Base-by-base conservation (phyloP, 2,888 invertebrate genomes). In the Athalia cordata region DNA sequence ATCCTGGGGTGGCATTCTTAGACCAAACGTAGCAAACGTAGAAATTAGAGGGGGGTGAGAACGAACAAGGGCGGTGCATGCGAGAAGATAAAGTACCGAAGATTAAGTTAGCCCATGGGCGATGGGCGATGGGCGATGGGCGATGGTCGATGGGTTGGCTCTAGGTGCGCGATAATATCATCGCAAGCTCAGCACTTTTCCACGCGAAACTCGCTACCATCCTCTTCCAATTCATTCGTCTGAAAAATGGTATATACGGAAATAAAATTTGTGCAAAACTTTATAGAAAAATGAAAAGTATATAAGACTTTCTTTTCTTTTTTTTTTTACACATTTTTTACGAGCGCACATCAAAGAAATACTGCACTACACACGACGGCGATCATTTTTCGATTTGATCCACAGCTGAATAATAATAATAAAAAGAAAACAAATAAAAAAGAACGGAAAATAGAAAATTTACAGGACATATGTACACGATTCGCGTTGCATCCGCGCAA, bases 141-240 rank as follows among this genome's bases (percentile, higher is more conserved):
- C 70, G 64, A 62, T 55, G 57, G 13, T 62, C 47, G 55, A 78
- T 67, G 77, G 79, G 67, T 76, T 66, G 70, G 78, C 75, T 66
- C 55, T 47, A 47, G 67, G 74, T 78, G 62, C 77, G 78, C 80
- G 81, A 82, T 82, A 82, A 79, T 76, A 82, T 82, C 81, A 68
- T 79, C 79, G 80, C 81, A 80, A 80, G 66, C 81, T 82, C 81
- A 82, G 82, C 82, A 82, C 80, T 82, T 82, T 81, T 72, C 72
- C 72, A 59, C 47, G 57, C 57, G 47, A 43, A 59, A 72, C 62
- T 8, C 59, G 47, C 29, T n/a, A 9, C 6, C 9, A 8, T n/a
- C 45, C 57, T 11, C 55, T 15, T 29, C 29, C 0, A 29, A 29
- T 29, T 29, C 29, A 8, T 55, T 55, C 68, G 67, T 67, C 49